A percentile compares a stretch with the other conserved stretches of the same genome.
Evolutionary conservation across 1,140 invertebrate species (phyloP).

Genomic region (Solen grandis): DNA sequence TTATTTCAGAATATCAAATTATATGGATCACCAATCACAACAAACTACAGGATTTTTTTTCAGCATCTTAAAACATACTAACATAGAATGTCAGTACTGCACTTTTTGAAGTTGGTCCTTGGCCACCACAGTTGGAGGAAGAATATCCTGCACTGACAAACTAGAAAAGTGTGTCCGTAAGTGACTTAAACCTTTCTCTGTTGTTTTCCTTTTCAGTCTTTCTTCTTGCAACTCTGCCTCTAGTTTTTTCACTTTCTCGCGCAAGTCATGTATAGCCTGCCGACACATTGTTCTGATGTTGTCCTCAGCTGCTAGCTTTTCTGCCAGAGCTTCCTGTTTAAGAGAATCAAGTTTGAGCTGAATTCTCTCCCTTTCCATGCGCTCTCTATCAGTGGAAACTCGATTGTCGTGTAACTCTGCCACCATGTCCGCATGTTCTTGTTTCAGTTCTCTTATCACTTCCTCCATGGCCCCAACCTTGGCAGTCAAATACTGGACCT

Average conservation of each 20-base stretch:
- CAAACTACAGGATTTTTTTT: too few species aligned
- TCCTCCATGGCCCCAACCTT: slow-evolving; percentile 54
- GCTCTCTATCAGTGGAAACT: slow-evolving; percentile 38
- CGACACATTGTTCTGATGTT: slow-evolving; percentile 44
- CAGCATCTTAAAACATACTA: background rate
- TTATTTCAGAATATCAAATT: too few species aligned
- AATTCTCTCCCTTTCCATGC: slow-evolving; percentile 45
- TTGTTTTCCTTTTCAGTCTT: slow-evolving; percentile 18
- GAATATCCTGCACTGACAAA: slow-evolving; percentile 44
- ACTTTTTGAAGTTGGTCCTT: slow-evolving; percentile 38
- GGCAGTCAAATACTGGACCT: slow-evolving; percentile 48
- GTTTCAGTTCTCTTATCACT: slow-evolving; percentile 44
- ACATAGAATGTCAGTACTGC: slow-evolving; percentile 23
- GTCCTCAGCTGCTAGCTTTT: slow-evolving; percentile 50
- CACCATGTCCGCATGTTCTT: slow-evolving; percentile 48
- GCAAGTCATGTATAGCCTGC: slow-evolving; percentile 48
- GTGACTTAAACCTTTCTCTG: slow-evolving; percentile 54
- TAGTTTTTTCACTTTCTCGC: slow-evolving; percentile 49
- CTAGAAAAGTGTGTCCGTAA: slow-evolving; percentile 52
- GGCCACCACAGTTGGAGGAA: slow-evolving; percentile 33
- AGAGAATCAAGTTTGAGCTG: slow-evolving; percentile 43
- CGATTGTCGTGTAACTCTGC: slow-evolving; percentile 52
- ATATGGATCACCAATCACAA: too few species aligned
- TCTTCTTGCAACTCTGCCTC: slow-evolving; percentile 42
- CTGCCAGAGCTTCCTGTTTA: slow-evolving; percentile 43